Evolutionary conservation across 2,797 vertebrate genomes (phyloP).

Genomic region (Xerus rutilus): DNA sequence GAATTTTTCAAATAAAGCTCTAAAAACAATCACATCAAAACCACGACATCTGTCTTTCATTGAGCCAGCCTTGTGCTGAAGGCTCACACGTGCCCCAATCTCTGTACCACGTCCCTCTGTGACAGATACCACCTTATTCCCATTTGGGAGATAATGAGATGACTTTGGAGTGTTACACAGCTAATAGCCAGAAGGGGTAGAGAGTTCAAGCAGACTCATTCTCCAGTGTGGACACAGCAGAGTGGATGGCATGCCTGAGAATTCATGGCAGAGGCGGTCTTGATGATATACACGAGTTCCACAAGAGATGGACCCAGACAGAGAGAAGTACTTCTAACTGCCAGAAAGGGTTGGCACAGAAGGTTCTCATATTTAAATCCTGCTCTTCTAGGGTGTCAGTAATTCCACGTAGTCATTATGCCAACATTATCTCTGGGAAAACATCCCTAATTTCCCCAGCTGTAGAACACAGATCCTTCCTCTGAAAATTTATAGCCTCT

Average conservation of each 20-base stretch:
- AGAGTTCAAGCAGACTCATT: too few species aligned
- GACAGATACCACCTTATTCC: neutral
- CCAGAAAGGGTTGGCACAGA: too few species aligned
- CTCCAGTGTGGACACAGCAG: too few species aligned
- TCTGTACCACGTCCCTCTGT: neutral
- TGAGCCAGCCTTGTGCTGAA: neutral
- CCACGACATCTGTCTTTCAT: neutral
- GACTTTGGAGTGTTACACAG: neutral
- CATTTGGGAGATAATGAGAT: neutral
- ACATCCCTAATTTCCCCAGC: neutral
- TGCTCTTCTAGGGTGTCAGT: neutral
- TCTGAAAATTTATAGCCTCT: neutral
- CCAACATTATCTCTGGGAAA: neutral
- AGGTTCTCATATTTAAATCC: neutral
- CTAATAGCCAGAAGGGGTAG: neutral
- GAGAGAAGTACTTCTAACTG: too few species aligned
- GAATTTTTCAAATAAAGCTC: constrained; percentile 36
- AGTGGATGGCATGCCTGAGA: too few species aligned
- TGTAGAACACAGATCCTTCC: neutral
- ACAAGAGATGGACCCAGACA: too few species aligned
- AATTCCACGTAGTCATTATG: neutral
- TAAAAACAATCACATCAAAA: constrained; percentile 17
- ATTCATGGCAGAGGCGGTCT: too few species aligned
- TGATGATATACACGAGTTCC: too few species aligned
- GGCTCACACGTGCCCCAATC: neutral